Conservation (phyloP, 2,113 vertebrate genomes). For the Phaethon lepturus region DNA sequence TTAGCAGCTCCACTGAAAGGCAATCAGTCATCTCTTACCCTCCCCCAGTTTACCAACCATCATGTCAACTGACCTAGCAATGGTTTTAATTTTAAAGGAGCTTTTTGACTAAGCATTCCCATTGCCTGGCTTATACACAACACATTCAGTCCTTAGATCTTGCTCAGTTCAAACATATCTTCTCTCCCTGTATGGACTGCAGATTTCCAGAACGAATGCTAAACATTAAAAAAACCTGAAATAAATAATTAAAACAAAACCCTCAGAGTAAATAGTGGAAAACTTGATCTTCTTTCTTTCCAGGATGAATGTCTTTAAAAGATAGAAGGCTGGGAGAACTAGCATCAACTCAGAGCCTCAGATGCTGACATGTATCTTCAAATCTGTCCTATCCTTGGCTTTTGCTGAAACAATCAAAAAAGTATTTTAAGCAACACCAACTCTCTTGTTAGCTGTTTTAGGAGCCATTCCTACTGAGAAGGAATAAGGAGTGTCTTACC, state of each 20-base stretch:
- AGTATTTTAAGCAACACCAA: not conserved
- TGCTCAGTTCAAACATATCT: not conserved
- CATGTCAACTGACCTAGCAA: not conserved
- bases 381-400: not conserved
- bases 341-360: not conserved
- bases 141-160: not conserved
- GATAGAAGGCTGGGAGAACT: not conserved
- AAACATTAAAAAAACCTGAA: not conserved
- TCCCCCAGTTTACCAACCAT: not conserved
- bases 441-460: not conserved
- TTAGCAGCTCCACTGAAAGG: not conserved
- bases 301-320: not conserved
- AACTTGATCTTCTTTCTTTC: not conserved
- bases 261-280: not conserved
- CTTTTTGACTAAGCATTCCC: not conserved
- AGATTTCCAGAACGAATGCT: not conserved
- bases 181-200: not conserved
- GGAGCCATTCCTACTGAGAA: not conserved
- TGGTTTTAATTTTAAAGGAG: not conserved
- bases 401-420: not conserved
- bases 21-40: not conserved
- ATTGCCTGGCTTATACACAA: not conserved
- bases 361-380: not conserved
- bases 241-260: not conserved
- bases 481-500: not conserved